These are phyloP conservation scores for Oscheius onirici DNA, from an alignment of 2,888 invertebrate species.

Conservation along the genomic window DNA sequence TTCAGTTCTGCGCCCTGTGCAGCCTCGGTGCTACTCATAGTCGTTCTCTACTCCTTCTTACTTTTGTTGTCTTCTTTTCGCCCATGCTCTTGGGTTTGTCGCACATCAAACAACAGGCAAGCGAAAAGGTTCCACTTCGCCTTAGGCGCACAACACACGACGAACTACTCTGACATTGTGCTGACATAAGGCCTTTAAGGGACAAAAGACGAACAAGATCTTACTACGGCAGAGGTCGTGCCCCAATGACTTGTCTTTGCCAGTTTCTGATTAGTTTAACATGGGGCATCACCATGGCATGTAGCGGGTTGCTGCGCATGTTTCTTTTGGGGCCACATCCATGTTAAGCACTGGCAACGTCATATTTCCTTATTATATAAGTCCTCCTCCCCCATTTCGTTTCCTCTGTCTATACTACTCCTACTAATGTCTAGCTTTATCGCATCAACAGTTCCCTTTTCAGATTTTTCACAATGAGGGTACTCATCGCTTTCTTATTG, in stretches of 20 bases:
- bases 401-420: too few species aligned
- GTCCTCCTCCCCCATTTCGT: neutral
- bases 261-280: slow-evolving; percentile 30
- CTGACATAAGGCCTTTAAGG: slow-evolving; percentile 8
- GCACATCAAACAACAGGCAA: slow-evolving; percentile 3
- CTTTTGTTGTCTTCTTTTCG: slow-evolving; percentile 3
- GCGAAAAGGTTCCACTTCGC: slow-evolving; percentile 12
- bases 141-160: slow-evolving; percentile 1
- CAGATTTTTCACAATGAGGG: slow-evolving; percentile 53
- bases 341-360: neutral
- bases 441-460: neutral
- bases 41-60: neutral
- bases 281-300: slow-evolving; percentile 4
- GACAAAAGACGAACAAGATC: slow-evolving; percentile 20
- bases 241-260: slow-evolving; percentile 24
- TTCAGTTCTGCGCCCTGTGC: neutral
- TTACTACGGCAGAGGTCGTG: slow-evolving; percentile 22
- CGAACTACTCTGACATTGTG: neutral
- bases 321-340: neutral
- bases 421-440: neutral
- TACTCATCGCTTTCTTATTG: slow-evolving; percentile 48
- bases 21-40: neutral
- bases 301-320: neutral
- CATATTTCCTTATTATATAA: slow-evolving; percentile 17
- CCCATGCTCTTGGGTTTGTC: slow-evolving; percentile 4